These are phyloP conservation scores for Holotrichia oblita DNA, from an alignment of 1,140 invertebrate species.

Conservation along the genomic window DNA sequence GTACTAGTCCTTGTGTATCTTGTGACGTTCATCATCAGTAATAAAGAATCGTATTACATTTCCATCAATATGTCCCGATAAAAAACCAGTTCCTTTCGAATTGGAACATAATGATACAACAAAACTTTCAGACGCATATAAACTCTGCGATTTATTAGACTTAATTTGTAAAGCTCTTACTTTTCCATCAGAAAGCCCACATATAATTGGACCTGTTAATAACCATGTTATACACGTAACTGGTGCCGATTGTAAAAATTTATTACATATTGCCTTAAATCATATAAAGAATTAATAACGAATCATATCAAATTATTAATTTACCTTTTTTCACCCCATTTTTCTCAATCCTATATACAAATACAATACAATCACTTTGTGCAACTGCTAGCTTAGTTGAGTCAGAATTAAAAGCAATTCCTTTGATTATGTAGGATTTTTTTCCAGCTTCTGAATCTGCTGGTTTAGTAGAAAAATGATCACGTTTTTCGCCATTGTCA, in stretches of 20 bases:
- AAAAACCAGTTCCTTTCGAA: conserved; percentile 80
- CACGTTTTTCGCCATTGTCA: conserved; percentile 86
- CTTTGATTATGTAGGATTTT: conserved; percentile 73
- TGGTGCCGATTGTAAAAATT: conserved; percentile 88
- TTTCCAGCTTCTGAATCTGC: conserved; percentile 86
- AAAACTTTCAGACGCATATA: conserved; percentile 85
- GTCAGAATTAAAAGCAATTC: conserved; percentile 93
- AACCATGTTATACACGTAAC: conserved; percentile 88
- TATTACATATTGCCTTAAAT: conserved; percentile 85
- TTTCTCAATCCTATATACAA: conserved; percentile 96
- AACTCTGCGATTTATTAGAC: conserved; percentile 89
- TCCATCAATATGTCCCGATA: conserved; percentile 86
- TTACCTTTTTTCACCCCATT: conserved; percentile 95
- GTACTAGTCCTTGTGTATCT: conserved; percentile 80
- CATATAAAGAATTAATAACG: not conserved
- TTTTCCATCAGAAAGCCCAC: conserved; percentile 89
- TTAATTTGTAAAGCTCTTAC: conserved; percentile 80
- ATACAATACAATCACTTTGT: conserved; percentile 97
- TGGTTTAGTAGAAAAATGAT: conserved; percentile 97
- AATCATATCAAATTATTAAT: not conserved
- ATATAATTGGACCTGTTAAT: conserved; percentile 84
- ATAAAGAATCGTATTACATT: conserved; percentile 86
- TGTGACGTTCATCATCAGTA: conserved; percentile 70
- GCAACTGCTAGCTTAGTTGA: conserved; percentile 94
- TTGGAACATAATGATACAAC: conserved; percentile 83